These are phyloP conservation scores for Metopolophium dirhodum DNA, from an alignment of 1,140 invertebrate species.

Conservation along the genomic window DNA sequence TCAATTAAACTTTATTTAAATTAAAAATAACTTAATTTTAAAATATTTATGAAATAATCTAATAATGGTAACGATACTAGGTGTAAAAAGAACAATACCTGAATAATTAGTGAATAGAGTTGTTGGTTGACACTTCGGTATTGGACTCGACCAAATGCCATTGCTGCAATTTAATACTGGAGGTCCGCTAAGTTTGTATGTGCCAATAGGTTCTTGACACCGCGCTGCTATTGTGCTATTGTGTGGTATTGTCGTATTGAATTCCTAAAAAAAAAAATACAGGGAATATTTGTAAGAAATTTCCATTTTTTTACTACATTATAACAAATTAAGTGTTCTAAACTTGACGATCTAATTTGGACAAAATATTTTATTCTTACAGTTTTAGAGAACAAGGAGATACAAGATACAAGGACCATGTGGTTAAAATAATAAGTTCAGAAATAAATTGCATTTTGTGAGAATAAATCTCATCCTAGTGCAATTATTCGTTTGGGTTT, in stretches of 20 bases:
- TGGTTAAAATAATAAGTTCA: neutral
- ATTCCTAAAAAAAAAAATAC: constrained; percentile 21
- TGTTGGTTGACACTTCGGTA: constrained; percentile 81
- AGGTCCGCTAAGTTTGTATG: constrained; percentile 80
- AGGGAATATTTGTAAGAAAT: neutral
- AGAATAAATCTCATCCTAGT: neutral
- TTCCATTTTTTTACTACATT: neutral
- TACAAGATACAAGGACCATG: neutral
- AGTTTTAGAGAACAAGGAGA: neutral
- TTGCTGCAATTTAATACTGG: constrained; percentile 76
- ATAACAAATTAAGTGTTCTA: neutral
- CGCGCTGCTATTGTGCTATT: constrained; percentile 40
- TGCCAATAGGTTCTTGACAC: constrained; percentile 64
- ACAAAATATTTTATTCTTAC: neutral
- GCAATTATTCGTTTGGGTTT: neutral
- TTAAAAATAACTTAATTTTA: neutral
- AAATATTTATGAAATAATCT: neutral
- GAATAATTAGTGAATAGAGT: constrained; percentile 84
- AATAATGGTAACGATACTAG: neutral
- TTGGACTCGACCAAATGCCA: constrained; percentile 75
- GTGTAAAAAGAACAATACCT: constrained; percentile 65
- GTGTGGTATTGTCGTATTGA: constrained; percentile 49
- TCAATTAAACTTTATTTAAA: neutral
- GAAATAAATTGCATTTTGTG: neutral
- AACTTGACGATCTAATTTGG: neutral